Base-by-base conservation (phyloP, 2,888 invertebrate genomes). In the Sabellastarte sp. region DNA sequence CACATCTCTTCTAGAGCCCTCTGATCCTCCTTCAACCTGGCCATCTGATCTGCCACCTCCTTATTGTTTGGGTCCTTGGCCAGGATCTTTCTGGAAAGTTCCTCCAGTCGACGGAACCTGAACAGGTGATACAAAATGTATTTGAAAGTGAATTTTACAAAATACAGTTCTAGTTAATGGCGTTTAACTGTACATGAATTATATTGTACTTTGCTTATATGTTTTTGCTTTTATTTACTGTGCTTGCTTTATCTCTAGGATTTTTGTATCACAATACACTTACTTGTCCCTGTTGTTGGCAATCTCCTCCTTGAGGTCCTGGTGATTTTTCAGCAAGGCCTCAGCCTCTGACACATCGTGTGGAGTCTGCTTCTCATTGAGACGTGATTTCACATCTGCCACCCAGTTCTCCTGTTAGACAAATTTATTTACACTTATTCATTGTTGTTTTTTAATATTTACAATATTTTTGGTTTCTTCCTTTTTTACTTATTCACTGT, bases 231-330 rank as follows among this genome's bases (percentile, higher is more conserved):
- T 58, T 24, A 3, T 10, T n/a, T 15, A 41, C 10, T 24, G 2
- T 41, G 53, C 66, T n/a, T n/a, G n/a, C n/a, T n/a, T n/a, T n/a
- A n/a, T n/a, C n/a, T n/a, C n/a, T n/a, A n/a, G n/a, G n/a, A n/a
- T n/a, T n/a, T n/a, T n/a, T n/a, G n/a, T n/a, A n/a, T n/a, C n/a
- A n/a, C n/a, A n/a, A n/a, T n/a, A n/a, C n/a, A n/a, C n/a, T 31
- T 76, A 92, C 90, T 95, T 95, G 77, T 94, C 93, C 71, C 91
- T 89, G 73, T 94, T 93, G 0, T 93, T 90, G 77, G 90, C 89
- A 76, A 97, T 93, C 70, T 97, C 97, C 72, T 95, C 93, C 0
- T 89, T 89, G 0, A 97, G 86, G 74, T 98, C 98, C 67, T 90
- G 89, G 83, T 98, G 96, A 68, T 92, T 90, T 79, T 98, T 95